Evolutionary conservation across 35 echinoderm and acorn worm genomes (phyloP).

Genomic region (Eucidaris tribuloides): DNA sequence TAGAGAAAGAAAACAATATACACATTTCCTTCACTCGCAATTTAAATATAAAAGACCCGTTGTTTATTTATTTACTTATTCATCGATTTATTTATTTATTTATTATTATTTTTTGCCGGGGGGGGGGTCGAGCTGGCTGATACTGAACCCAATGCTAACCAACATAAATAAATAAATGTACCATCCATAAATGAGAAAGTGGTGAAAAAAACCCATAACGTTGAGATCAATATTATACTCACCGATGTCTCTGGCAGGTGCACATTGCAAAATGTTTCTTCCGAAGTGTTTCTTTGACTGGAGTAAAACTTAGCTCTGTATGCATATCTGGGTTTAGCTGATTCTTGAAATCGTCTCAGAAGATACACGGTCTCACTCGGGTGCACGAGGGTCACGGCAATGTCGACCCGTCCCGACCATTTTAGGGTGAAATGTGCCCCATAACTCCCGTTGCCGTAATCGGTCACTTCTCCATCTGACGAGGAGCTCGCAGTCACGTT

Average conservation of each 20-base stretch:
- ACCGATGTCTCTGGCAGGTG: background rate
- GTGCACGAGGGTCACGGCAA: conserved; percentile 27
- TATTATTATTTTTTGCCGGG: too few species aligned
- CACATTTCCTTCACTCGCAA: too few species aligned
- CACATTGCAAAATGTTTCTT: background rate
- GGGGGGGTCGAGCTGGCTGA: too few species aligned
- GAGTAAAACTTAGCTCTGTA: background rate
- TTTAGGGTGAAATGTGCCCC: conserved; percentile 28
- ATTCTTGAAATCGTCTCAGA: background rate
- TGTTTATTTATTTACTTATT: background rate
- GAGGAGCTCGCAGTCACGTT: conserved; percentile 29
- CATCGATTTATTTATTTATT: background rate
- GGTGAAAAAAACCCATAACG: too few species aligned
- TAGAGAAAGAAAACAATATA: too few species aligned
- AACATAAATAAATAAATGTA: background rate
- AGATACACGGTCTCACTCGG: conserved; percentile 29
- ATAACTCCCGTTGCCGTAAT: conserved; percentile 48
- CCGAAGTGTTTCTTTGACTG: background rate
- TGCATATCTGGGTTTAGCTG: background rate
- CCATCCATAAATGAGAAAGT: too few species aligned
- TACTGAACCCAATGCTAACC: background rate
- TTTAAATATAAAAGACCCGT: too few species aligned
- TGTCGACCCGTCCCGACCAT: conserved; percentile 13
- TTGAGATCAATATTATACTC: background rate
- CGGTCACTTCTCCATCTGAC: conserved; percentile 38